Percentiles rank a stretch among this genome's conserved stretches.
These are phyloP conservation scores for Telmatochromis sp. DNA, from an alignment of 2,113 vertebrate species.

Conservation along the genomic window DNA sequence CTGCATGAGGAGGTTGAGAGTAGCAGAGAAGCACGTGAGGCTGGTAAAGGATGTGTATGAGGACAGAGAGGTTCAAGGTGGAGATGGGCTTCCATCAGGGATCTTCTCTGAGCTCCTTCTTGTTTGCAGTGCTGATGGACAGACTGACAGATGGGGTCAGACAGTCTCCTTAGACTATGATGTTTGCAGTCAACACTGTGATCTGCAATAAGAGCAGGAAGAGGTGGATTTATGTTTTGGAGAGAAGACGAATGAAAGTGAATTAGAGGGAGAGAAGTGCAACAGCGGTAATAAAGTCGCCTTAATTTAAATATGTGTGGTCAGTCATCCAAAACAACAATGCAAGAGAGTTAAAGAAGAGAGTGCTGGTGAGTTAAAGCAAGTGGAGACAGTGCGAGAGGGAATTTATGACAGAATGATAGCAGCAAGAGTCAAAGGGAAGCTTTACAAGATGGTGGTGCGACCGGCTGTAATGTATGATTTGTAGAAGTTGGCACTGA, in stretches of 20 bases:
- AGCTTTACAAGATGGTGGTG: background rate
- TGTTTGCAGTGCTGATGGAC: background rate
- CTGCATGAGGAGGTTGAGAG: background rate
- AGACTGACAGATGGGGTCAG: background rate
- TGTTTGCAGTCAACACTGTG: background rate
- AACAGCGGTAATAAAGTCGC: background rate
- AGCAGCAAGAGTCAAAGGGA: background rate
- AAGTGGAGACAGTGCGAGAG: background rate
- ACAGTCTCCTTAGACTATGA: background rate
- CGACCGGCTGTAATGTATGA: background rate
- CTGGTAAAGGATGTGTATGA: background rate
- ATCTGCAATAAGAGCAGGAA: background rate
- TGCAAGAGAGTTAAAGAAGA: background rate
- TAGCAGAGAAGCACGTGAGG: background rate
- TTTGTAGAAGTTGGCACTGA: background rate
- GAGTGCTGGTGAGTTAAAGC: background rate
- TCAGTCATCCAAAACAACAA: background rate
- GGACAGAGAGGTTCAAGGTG: background rate
- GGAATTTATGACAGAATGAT: background rate
- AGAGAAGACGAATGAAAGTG: background rate
- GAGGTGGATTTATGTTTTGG: background rate
- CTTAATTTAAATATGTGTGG: background rate
- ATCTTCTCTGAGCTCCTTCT: background rate
- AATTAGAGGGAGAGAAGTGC: background rate
- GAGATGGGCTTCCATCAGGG: background rate